Base-by-base conservation (phyloP, 1,140 invertebrate species). In the Oscheius sp. region DNA sequence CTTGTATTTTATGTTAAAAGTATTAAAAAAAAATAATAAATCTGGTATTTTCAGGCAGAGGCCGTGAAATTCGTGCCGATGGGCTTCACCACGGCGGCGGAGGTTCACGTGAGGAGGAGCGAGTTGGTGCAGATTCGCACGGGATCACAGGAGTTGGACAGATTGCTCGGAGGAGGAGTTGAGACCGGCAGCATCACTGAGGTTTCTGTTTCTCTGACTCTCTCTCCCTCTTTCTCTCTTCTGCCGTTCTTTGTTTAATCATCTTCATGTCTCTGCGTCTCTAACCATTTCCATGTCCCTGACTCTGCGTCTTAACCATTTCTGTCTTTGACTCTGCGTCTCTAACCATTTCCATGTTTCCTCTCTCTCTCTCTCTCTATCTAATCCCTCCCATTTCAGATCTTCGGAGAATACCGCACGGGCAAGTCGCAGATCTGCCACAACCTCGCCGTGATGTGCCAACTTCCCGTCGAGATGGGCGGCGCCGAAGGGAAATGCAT, bases 121-220 rank as follows among this genome's bases (percentile, higher is more conserved):
- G 91, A 94, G 85, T 91, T 95, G 31, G 91, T 96, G 52, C 90
- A 91, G 76, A 85, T 88, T n/a, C 80, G 84, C 42, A 88, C 87
- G 13, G 86, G 87, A 10, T 97, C 94, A 0, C 92, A 91, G 75
- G 95, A 97, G 85, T 86, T 99, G 55, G 94, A 99, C 84, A 90
- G 93, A 79, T 86, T 98, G 23, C 87, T 98, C 18, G 86, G 87
- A 79, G 95, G 96, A 67, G 96, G 96, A 7, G 93, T 99, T 80
- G 96, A 99, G 86, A 99, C 96, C 15, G 95, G 96, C 0, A 95
- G 94, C 0, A 97, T 99, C n/a, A 99, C 96, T 1, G 97, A 99
- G 76, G 81, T 81, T 31, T 45, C 59, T n/a, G n/a, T n/a, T n/a
- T n/a, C n/a, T n/a, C n/a, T n/a, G n/a, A n/a, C n/a, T n/a, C n/a